A percentile compares a stretch with the other conserved stretches of the same genome.
Conservation (phyloP, 2,888 invertebrate species). For the Apodemia mormo region DNA sequence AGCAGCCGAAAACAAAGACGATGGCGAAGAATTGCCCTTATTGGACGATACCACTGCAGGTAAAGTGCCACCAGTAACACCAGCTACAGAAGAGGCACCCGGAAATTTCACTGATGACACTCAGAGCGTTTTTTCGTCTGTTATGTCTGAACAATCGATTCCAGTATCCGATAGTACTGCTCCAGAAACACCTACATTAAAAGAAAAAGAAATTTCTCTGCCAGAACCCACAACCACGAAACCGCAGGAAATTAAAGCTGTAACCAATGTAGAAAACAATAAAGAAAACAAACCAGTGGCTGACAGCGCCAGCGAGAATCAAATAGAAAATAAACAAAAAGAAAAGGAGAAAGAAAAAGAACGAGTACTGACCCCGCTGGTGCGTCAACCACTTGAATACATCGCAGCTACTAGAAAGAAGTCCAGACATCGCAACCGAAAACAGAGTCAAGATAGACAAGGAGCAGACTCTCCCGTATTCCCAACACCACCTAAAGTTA, state of each 20-base stretch:
- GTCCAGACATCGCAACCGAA: slow-evolving; percentile 84
- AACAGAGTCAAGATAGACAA: slow-evolving; percentile 83
- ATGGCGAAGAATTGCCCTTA: slow-evolving; percentile 87
- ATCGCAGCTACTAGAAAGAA: slow-evolving; percentile 87
- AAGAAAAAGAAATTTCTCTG: slow-evolving; percentile 63
- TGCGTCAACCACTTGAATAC: slow-evolving; percentile 89
- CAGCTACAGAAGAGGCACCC: slow-evolving; percentile 84
- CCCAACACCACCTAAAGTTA: slow-evolving; percentile 85
- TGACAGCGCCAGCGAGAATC: slow-evolving; percentile 54
- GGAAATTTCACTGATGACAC: slow-evolving; percentile 86
- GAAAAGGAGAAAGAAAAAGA: slow-evolving; percentile 66
- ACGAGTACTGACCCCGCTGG: slow-evolving; percentile 83
- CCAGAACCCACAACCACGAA: slow-evolving; percentile 44
- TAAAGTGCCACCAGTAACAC: slow-evolving; percentile 86
- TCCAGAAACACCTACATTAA: slow-evolving; percentile 77
- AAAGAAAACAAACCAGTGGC: slow-evolving; percentile 65
- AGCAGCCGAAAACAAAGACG: slow-evolving; percentile 91
- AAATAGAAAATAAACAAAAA: slow-evolving; percentile 47
- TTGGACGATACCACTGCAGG: slow-evolving; percentile 83
- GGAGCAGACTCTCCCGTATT: slow-evolving; percentile 87
- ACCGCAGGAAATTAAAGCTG: slow-evolving; percentile 55
- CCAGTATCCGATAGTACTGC: slow-evolving; percentile 85
- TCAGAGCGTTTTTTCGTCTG: slow-evolving; percentile 88
- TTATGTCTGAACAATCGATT: slow-evolving; percentile 87
- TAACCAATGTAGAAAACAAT: slow-evolving; percentile 45